Base-by-base conservation (phyloP, 2,888 invertebrate species). In the Hyles lineata region DNA sequence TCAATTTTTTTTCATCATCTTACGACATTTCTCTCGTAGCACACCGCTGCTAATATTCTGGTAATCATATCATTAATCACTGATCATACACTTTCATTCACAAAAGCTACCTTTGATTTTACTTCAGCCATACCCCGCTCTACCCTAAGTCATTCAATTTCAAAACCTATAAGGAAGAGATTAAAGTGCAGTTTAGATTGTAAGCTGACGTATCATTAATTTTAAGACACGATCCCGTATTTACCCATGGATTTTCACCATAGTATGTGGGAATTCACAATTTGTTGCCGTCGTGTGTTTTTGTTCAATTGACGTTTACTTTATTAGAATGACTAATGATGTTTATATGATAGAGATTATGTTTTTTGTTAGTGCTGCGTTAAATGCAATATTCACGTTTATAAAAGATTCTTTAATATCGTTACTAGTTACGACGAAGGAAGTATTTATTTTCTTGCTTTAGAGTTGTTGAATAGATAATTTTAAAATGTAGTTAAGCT, bases 191-290 rank as follows among this genome's bases (percentile, higher is more conserved):
- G 74, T 82, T 85, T 88, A 19, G 79, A 76, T 73, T 78, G 73
- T 61, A 62, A 2, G 73, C 59, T 60, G 77, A 77, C 78, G 15
- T 21, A 90, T 92, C 91, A 92, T 93, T 92, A 89, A 89, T 92
- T 86, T 91, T 85, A 79, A 81, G 75, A 78, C 81, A 82, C 86
- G 88, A 91, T 91, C 90, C 90, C 78, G 81, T 93, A 90, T 94
- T 94, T 94, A 88, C 89, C 87, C 89, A 90, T 87, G 89, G 90
- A 93, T 94, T 94, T 94, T 94, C 94, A 93, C 94, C 92, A 93
- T 89, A 88, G 85, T 84, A 89, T 93, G 93, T 92, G 94, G 93
- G 93, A 92, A 92, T 92, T 91, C 89, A 88, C 91, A 93, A 94
- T 94, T 94, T 93, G 94, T 94, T 92, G 91, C 84, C 85, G 88